Evolutionary conservation across 2,888 invertebrate genomes (phyloP).

Genomic region (Harpalus rubripes): DNA sequence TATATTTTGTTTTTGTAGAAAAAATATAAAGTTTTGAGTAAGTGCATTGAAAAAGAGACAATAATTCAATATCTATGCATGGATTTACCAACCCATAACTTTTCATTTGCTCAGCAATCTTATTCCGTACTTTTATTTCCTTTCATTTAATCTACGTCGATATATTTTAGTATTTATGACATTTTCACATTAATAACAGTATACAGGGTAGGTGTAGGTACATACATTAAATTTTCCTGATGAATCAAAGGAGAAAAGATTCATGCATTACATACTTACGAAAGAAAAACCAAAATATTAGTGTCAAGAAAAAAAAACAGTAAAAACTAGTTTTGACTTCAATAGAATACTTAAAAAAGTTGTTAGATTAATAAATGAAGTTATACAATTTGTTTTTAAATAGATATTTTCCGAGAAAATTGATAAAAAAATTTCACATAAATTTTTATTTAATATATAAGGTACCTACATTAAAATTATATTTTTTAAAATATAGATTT

Average conservation of each 20-base stretch:
- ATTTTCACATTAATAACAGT: neutral
- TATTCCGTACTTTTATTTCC: slow-evolving; percentile 23
- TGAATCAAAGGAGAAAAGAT: neutral
- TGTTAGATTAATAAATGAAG: too few species aligned
- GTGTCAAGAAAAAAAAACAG: neutral
- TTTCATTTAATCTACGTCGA: slow-evolving; percentile 27
- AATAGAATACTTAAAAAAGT: neutral
- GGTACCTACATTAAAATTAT: too few species aligned
- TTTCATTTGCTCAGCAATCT: slow-evolving; percentile 30
- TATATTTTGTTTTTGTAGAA: too few species aligned
- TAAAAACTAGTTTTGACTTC: neutral
- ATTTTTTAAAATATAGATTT: too few species aligned
- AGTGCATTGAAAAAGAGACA: slow-evolving; percentile 23
- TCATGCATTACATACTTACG: neutral
- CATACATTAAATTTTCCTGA: slow-evolving; percentile 4
- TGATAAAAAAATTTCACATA: too few species aligned
- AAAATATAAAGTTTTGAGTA: neutral
- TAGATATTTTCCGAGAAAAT: too few species aligned
- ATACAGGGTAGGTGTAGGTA: neutral
- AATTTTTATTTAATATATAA: too few species aligned
- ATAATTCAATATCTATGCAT: slow-evolving; percentile 16
- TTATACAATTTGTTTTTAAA: too few species aligned
- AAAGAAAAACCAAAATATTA: neutral
- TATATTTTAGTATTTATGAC: slow-evolving; percentile 40
- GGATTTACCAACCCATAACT: slow-evolving; percentile 11